Evolutionary conservation across 2,113 vertebrate species (phyloP).

Genomic region (Platichthys stellatus): DNA sequence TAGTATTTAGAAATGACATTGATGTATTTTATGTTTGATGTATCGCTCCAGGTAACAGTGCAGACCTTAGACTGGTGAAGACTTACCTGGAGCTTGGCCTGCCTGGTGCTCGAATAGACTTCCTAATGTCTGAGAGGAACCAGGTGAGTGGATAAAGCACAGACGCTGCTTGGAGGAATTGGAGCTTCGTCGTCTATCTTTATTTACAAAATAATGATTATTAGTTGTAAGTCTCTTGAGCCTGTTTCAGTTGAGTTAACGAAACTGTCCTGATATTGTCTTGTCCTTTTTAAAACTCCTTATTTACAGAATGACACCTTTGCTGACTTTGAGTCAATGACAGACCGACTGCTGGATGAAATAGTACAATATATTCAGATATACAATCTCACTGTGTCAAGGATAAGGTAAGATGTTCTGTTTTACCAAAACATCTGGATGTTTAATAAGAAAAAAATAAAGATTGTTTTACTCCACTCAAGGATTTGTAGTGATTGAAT

Average conservation of each 20-base stretch:
- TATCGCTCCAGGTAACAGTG: constrained; percentile 90
- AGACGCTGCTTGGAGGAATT: neutral
- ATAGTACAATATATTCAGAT: constrained; percentile 99
- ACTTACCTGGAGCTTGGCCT: constrained; percentile 97
- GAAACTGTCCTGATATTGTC: neutral
- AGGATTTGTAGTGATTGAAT: no score
- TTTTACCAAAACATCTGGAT: neutral
- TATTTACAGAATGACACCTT: constrained; percentile 96
- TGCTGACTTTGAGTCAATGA: constrained; percentile 99
- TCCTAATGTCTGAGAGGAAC: constrained; percentile 99
- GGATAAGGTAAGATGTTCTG: constrained; percentile 90
- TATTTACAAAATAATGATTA: no score
- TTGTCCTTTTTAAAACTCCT: neutral
- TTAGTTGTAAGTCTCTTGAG: neutral
- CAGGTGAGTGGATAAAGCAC: constrained; percentile 82
- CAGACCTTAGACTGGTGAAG: constrained; percentile 96
- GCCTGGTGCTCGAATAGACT: constrained; percentile 94
- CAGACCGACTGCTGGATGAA: constrained; percentile 97
- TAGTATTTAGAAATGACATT: neutral
- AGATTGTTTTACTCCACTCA: no score
- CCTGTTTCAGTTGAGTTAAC: neutral
- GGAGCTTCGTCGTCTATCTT: no score
- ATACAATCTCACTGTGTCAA: constrained; percentile 96
- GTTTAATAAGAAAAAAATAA: no score
- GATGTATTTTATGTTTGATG: neutral